These are phyloP conservation scores for Vanessa cardui DNA, from an alignment of 2,888 invertebrate species.

Conservation along the genomic window DNA sequence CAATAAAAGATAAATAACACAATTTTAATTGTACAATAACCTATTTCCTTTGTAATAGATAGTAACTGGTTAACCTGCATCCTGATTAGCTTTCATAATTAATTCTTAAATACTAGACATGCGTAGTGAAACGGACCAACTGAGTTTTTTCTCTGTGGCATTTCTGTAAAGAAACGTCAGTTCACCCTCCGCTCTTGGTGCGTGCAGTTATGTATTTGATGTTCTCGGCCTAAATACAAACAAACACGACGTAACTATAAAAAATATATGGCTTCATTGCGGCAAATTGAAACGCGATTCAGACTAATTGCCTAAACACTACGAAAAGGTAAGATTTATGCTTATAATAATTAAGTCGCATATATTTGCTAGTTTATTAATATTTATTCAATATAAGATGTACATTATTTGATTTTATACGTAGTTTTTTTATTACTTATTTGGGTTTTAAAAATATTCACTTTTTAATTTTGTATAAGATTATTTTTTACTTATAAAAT, in stretches of 20 bases:
- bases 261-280: constrained; percentile 46
- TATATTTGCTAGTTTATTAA: background rate
- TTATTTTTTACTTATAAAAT: too few relatives aligned
- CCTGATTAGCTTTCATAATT: background rate
- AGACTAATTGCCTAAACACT: background rate
- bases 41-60: background rate
- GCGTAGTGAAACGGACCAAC: background rate
- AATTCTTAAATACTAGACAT: constrained; percentile 1
- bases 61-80: background rate
- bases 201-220: constrained; percentile 46
- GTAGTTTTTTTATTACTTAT: too few relatives aligned
- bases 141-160: constrained; percentile 24
- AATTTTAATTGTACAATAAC: background rate
- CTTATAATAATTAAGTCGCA: background rate
- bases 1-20: too few relatives aligned
- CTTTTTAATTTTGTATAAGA: too few relatives aligned
- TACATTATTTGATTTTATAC: too few relatives aligned
- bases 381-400: background rate
- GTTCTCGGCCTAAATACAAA: constrained; percentile 51
- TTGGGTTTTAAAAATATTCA: too few relatives aligned
- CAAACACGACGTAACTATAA: constrained; percentile 43
- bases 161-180: constrained; percentile 51
- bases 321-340: too few relatives aligned
- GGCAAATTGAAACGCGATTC: constrained; percentile 11
- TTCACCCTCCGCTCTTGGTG: constrained; percentile 64